Evolutionary conservation across 2,113 vertebrate genomes (phyloP).

Genomic region (Oncorhynchus tshawytscha): DNA sequence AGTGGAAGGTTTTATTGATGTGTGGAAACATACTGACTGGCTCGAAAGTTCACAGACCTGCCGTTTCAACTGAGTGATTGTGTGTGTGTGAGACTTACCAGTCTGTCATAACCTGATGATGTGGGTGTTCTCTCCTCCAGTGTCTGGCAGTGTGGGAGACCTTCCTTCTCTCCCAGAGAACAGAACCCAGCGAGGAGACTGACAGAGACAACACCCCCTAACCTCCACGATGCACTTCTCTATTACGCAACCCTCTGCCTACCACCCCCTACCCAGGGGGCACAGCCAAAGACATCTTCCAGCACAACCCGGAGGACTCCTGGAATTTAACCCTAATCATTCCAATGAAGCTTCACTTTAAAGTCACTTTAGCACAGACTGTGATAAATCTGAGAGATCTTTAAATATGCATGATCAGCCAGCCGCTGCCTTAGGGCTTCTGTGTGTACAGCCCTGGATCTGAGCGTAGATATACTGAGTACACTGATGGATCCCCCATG

Average conservation of each 20-base stretch:
- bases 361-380: conserved; percentile 14
- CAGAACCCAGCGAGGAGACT: conserved; percentile 66
- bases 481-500: not conserved
- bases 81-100: not conserved
- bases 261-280: not conserved
- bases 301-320: not conserved
- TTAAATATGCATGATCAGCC: conserved; percentile 2
- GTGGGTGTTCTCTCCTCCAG: conserved; percentile 67
- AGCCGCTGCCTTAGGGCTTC: not conserved
- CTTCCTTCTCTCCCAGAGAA: conserved; percentile 84
- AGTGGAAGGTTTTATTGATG: conserved; percentile 29
- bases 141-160: conserved; percentile 95
- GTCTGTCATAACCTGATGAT: conserved; percentile 6
- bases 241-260: not conserved
- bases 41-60: not conserved
- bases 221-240: conserved; percentile 27
- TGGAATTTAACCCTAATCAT: conserved; percentile 25
- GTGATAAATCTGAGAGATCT: not conserved
- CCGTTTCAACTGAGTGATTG: not conserved
- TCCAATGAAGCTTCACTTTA: conserved; percentile 19
- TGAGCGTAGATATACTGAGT: conserved; percentile 5
- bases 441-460: not conserved
- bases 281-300: conserved; percentile 12
- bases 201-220: conserved; percentile 70
- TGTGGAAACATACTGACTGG: conserved; percentile 13